Evolutionary conservation across 2,797 vertebrate species (phyloP).

Genomic region (Orientallactaga sibirica): DNA sequence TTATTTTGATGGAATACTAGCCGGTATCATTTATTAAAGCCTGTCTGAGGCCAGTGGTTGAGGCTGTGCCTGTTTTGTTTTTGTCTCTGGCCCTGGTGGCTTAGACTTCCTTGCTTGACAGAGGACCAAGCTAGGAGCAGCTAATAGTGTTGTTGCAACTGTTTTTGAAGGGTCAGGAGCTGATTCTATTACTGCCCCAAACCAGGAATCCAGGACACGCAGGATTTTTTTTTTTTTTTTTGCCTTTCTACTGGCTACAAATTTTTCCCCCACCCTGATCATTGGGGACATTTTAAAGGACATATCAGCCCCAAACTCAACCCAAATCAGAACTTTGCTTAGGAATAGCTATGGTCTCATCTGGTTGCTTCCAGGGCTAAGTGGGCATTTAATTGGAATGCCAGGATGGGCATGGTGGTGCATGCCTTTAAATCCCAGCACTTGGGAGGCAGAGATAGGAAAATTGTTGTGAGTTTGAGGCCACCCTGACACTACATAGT

Average conservation of each 20-base stretch:
- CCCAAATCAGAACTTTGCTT: conserved; percentile 50
- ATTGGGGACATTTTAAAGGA: conserved; percentile 28
- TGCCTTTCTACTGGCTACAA: conserved; percentile 29
- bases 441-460: too few relatives aligned
- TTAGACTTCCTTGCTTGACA: conserved; percentile 69
- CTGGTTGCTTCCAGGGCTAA: neutral
- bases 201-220: neutral
- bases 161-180: neutral
- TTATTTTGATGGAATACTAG: conserved; percentile 59
- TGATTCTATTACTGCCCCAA: neutral
- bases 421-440: too few relatives aligned
- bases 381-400: neutral
- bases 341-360: neutral
- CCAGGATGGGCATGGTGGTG: neutral
- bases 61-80: conserved; percentile 52
- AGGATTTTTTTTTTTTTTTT: neutral
- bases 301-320: conserved; percentile 20
- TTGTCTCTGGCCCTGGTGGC: conserved; percentile 49
- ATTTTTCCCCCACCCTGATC: conserved; percentile 45
- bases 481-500: too few relatives aligned
- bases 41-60: conserved; percentile 62
- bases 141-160: conserved; percentile 66
- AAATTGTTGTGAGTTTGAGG: too few relatives aligned
- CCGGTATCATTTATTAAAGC: conserved; percentile 67
- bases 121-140: conserved; percentile 46